Evolutionary conservation across 1,140 invertebrate genomes (phyloP).

Genomic region (Drosophila insularis): DNA sequence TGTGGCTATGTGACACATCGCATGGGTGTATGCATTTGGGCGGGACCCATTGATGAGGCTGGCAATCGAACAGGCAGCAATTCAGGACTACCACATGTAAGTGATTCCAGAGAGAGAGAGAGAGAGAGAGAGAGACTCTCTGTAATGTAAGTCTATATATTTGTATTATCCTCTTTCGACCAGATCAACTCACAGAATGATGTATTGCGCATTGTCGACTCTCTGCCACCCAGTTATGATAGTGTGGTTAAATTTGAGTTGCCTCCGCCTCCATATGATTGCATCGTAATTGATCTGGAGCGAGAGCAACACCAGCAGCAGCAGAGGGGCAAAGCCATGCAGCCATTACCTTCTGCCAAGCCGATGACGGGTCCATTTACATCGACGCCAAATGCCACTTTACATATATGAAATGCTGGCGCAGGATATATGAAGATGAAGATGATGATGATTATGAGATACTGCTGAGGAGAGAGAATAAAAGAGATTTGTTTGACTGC

Average conservation of each 20-base stretch:
- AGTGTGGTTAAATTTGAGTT: constrained; percentile 77
- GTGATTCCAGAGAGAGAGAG: neutral
- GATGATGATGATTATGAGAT: neutral
- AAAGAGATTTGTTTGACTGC: constrained; percentile 51
- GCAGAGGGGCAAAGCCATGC: constrained; percentile 48
- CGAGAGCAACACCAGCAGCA: constrained; percentile 23
- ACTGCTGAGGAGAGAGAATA: constrained; percentile 40
- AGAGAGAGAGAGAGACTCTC: too few relatives aligned
- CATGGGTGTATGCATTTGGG: constrained; percentile 81
- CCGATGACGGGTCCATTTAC: constrained; percentile 20
- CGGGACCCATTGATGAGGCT: constrained; percentile 76
- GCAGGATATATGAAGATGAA: neutral
- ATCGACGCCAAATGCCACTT: constrained; percentile 33
- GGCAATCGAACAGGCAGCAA: constrained; percentile 60
- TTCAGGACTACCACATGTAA: constrained; percentile 62
- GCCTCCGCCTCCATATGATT: constrained; percentile 76
- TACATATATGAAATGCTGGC: constrained; percentile 53
- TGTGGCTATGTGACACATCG: constrained; percentile 81
- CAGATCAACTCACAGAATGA: constrained; percentile 82
- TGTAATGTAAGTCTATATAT: neutral
- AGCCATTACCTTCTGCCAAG: constrained; percentile 52
- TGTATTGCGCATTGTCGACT: constrained; percentile 78
- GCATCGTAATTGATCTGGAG: constrained; percentile 72
- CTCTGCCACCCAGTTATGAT: constrained; percentile 78
- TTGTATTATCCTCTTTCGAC: neutral